Base-by-base conservation (phyloP, 2,888 invertebrate genomes). In the Frankliniella intonsa region DNA sequence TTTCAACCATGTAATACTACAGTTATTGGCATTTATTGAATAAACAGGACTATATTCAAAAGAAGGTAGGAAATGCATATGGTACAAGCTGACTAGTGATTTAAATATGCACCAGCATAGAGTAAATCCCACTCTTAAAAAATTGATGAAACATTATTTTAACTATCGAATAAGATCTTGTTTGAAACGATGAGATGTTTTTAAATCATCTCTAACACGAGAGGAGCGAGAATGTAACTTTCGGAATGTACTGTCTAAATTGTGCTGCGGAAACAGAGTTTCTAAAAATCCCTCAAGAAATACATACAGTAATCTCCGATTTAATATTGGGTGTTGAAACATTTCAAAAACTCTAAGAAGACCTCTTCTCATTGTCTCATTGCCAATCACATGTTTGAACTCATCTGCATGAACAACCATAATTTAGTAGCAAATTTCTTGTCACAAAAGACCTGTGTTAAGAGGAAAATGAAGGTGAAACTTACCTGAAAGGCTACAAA, bases 301-400 rank as follows among this genome's bases (percentile, higher is more conserved):
- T 22, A 97, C 96, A 86, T 95, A 94, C 81, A 94, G 89, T 82
- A 97, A 90, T 85, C 97, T 91, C 86, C 93, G 91, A 88, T 98
- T 98, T 82, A 97, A 91, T 85, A 93, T 92, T 84, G 94, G 93
- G 85, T 94, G 93, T 89, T 97, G 97, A 86, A 97, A 94, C 86
- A 97, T 90, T 86, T 96, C 95, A 87, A 97, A 97, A 50, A 97
- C 93, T 19, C 94, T 92, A 82, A 95, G 89, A 19, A 96, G 89
- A 8, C 97, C 97, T 85, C 94, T 91, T 38, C 95, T 90, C 5
- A 95, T 95, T 3, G 96, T 95, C 86, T 97, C 96, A 80, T 94
- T 94, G 0, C 97, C 97, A 83, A 97, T 94, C 85, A 98, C 93
- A 86, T 95, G 95, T 85, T 94, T 93, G 83, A 98, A 89, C 87